Evolutionary conservation across 2,797 vertebrate genomes (phyloP).

Genomic region (Acipenser oxyrinchus): DNA sequence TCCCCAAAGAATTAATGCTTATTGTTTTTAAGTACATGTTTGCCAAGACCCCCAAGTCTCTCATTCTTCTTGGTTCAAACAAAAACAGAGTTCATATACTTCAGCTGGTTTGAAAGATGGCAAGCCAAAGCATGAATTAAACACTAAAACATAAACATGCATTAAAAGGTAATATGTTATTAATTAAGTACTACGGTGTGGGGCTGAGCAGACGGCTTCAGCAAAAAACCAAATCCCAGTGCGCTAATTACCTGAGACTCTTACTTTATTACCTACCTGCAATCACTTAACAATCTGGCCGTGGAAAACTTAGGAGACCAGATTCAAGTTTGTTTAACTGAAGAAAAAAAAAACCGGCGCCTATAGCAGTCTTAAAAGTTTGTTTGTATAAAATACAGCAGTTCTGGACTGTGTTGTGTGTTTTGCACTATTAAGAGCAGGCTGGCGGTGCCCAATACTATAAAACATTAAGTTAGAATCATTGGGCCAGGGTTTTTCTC

Average conservation of each 20-base stretch:
- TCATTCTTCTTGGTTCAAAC: background rate
- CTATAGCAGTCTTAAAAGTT: background rate
- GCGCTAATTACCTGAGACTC: slow-evolving; percentile 31
- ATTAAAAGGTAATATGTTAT: slow-evolving; percentile 50
- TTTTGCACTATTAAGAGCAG: no score
- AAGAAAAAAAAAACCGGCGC: slow-evolving; percentile 2
- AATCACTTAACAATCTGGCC: slow-evolving; percentile 22
- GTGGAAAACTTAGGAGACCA: slow-evolving; percentile 13
- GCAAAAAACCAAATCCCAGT: slow-evolving; percentile 20
- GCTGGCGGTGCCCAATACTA: no score
- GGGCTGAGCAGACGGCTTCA: slow-evolving; percentile 6
- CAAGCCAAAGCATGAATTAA: slow-evolving; percentile 38
- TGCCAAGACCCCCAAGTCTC: no score
- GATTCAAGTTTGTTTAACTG: slow-evolving; percentile 6
- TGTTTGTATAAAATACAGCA: no score
- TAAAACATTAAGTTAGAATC: no score
- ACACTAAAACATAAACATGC: slow-evolving; percentile 45
- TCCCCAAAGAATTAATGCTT: no score
- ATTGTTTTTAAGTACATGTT: no score
- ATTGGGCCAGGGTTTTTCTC: no score
- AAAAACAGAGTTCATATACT: slow-evolving; percentile 3
- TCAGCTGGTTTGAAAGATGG: slow-evolving; percentile 36
- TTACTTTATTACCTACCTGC: slow-evolving; percentile 34
- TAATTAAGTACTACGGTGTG: slow-evolving; percentile 39
- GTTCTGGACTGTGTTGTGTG: no score